Evolutionary conservation across 2,113 vertebrate genomes (phyloP), one percentile per base, ranked within the genome.

Genomic region (Ondatra zibethicus): DNA sequence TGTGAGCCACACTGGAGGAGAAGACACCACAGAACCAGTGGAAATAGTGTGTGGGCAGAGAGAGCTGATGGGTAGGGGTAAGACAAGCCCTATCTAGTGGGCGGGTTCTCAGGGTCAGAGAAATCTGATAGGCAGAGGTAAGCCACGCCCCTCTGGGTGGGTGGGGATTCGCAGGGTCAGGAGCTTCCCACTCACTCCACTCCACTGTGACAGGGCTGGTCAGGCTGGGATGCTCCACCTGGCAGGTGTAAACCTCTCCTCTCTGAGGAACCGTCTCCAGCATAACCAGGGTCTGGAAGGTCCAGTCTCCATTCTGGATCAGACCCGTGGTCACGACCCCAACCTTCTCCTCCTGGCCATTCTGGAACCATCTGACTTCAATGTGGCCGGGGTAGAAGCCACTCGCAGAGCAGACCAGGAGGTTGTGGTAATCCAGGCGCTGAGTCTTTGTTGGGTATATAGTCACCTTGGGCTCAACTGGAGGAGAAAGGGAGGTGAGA

Each of bases 391-490:
- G 97, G 8, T 97, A 98, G 97, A 98, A 97, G 0, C 94, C 93
- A 0, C 27, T 94, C 96, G 99, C 98, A 10, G 97, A 89, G 84
- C 97, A 98, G 55, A 97, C 92, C 87, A 98, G 92, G 73, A 98
- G 92, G 91, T 25, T 93, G 96, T 97, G 96, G 63, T 95, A 97
- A n/a, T 58, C 1, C 31, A 91, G 42, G 17, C 85, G 70, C 58
- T 47, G 45, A 0, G 50, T 76, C 68, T 92, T 96, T 0, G 33
- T 0, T 8, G 96, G 95, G 39, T 92, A 88, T 70, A 98, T 77
- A 0, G 73, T 95, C 16, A 97, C 94, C 5, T 0, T 1, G 0
- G 96, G 96, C 27, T 70, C 1, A 1, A 5, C 97, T 98, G 0
- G 84, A 81, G 88, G 55, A 33, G 45, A 42, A 73, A 29, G 14